Conservation (phyloP, 1,140 invertebrate genomes). For the Trachymyrmex septentrionalis region DNA sequence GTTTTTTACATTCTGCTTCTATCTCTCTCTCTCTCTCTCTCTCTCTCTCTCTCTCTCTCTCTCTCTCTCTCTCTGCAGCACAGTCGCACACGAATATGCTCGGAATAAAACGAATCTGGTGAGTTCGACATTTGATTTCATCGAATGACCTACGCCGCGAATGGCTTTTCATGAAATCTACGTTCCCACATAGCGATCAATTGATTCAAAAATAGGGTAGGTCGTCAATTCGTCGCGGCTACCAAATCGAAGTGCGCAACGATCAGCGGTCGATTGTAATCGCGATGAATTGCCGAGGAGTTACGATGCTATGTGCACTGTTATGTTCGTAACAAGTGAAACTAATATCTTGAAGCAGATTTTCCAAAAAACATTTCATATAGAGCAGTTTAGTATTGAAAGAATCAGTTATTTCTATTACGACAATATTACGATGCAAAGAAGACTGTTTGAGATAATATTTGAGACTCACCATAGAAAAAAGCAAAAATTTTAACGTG, state of each 20-base stretch:
- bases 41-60: not conserved
- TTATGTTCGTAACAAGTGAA: conserved; percentile 44
- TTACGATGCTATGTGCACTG: conserved; percentile 45
- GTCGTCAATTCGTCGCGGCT: conserved; percentile 72
- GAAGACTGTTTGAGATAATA: not conserved
- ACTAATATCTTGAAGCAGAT: conserved; percentile 38
- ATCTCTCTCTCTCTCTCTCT: not conserved
- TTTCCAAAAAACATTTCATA: conserved; percentile 32
- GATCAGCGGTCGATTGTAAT: conserved; percentile 65
- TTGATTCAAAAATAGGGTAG: conserved; percentile 77
- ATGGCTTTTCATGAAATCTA: conserved; percentile 72
- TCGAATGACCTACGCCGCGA: conserved; percentile 61
- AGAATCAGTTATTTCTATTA: not conserved
- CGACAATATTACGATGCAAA: not conserved
- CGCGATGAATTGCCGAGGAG: conserved; percentile 57
- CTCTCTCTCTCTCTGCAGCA: not conserved
- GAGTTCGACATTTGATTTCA: conserved; percentile 74
- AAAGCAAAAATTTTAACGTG: not conserved
- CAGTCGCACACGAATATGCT: conserved; percentile 55
- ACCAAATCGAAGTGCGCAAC: conserved; percentile 63
- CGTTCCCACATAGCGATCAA: conserved; percentile 70
- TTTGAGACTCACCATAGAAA: not conserved
- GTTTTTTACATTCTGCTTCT: conserved; percentile 52
- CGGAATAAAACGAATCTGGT: conserved; percentile 70
- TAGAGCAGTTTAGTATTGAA: conserved; percentile 15